Conservation (phyloP, 2,113 vertebrate genomes). For the Stercorarius parasiticus region DNA sequence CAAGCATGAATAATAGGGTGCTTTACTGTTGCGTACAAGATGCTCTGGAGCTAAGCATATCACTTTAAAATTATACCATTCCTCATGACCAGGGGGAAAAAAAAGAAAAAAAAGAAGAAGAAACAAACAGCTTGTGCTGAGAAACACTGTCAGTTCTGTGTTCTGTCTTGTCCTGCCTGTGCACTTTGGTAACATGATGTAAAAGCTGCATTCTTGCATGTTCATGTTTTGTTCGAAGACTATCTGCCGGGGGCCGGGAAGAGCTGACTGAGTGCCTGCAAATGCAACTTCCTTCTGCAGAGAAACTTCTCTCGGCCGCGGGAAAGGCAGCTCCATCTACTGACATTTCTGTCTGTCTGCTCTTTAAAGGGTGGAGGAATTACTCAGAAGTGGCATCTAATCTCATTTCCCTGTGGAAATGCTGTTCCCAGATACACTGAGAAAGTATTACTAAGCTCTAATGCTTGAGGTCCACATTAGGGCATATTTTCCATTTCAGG, state of each 20-base stretch:
- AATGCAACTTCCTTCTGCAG: slow-evolving; percentile 47
- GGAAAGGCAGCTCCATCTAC: slow-evolving; percentile 71
- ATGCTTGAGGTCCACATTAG: background rate
- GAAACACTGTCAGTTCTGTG: slow-evolving; percentile 28
- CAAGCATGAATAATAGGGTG: background rate
- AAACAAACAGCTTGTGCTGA: slow-evolving; percentile 41
- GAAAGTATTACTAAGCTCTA: slow-evolving; percentile 16
- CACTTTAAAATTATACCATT: background rate
- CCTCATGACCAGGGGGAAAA: background rate
- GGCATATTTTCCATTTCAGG: background rate
- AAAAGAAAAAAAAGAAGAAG: background rate
- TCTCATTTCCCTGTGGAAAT: slow-evolving; percentile 48
- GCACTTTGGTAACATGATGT: slow-evolving; percentile 29
- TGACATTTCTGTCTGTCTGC: slow-evolving; percentile 58
- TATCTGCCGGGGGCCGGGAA: slow-evolving; percentile 40
- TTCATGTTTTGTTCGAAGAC: slow-evolving; percentile 62
- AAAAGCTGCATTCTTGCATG: slow-evolving; percentile 30
- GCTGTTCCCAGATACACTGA: slow-evolving; percentile 33
- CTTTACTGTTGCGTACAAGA: background rate
- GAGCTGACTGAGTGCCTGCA: slow-evolving; percentile 16
- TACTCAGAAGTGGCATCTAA: slow-evolving; percentile 32
- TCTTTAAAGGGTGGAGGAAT: slow-evolving; percentile 37
- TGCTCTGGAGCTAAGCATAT: background rate
- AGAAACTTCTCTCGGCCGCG: slow-evolving; percentile 3
- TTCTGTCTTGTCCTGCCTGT: slow-evolving; percentile 23